These are phyloP conservation scores for Crambe crambe DNA, from an alignment of 37 sponge, comb jelly and placozoan species.

Conservation along the genomic window DNA sequence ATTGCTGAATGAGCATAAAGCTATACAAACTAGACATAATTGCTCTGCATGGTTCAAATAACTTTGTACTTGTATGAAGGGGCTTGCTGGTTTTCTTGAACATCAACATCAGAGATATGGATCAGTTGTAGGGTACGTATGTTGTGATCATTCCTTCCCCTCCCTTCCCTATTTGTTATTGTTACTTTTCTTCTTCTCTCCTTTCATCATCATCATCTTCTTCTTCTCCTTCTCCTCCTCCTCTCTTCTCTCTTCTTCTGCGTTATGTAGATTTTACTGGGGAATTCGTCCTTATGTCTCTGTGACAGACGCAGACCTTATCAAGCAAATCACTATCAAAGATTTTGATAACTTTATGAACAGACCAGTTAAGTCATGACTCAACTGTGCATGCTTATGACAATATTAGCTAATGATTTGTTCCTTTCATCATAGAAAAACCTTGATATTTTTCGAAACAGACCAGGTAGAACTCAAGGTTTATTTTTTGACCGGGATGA, in stretches of 20 bases:
- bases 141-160: too few species aligned
- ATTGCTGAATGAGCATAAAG: too few species aligned
- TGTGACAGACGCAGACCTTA: slow-evolving; percentile 53
- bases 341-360: slow-evolving; percentile 46
- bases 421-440: background rate
- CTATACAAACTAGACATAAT: too few species aligned
- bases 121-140: slow-evolving; percentile 32
- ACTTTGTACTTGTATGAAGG: too few species aligned
- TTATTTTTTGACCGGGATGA: slow-evolving; percentile 46
- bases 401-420: background rate
- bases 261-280: slow-evolving; percentile 21
- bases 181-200: background rate
- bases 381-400: background rate
- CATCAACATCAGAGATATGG: slow-evolving; percentile 25
- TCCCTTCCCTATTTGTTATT: background rate
- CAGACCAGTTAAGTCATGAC: slow-evolving; percentile 12
- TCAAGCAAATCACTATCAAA: slow-evolving; percentile 61
- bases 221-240: too few species aligned
- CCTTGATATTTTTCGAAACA: background rate
- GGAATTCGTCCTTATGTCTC: slow-evolving; percentile 37
- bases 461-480: slow-evolving; percentile 8
- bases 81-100: background rate
- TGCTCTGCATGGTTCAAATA: too few species aligned
- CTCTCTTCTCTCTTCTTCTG: too few species aligned
- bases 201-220: too few species aligned